Evolutionary conservation across 2,113 vertebrate species (phyloP).

Genomic region (Erythrocercus mccallii): DNA sequence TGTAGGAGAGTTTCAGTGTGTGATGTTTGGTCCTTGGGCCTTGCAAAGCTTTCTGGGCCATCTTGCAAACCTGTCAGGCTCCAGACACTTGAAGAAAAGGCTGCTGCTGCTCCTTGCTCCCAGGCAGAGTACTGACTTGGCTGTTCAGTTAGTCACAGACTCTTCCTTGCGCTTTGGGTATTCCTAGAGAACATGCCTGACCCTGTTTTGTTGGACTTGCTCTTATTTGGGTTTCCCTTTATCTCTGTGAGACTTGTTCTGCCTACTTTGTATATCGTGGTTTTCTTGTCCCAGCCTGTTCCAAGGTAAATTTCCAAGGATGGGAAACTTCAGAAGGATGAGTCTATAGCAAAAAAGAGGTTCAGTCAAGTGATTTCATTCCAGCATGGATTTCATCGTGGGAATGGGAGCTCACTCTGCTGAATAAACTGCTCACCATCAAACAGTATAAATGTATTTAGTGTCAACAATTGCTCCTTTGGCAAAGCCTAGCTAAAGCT

Average conservation of each 20-base stretch:
- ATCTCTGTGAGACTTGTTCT: constrained; percentile 17
- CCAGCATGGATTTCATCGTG: constrained; percentile 12
- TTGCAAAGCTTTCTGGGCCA: neutral
- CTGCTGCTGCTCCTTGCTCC: neutral
- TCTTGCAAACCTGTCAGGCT: neutral
- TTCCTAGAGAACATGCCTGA: constrained; percentile 48
- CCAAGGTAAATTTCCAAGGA: neutral
- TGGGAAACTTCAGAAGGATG: constrained; percentile 45
- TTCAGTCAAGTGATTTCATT: constrained; percentile 26
- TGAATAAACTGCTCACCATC: neutral
- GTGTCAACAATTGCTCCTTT: constrained; percentile 1
- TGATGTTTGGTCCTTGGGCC: neutral
- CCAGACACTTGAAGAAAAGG: neutral
- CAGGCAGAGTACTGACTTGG: neutral
- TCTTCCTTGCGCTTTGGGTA: neutral
- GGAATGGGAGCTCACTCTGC: neutral
- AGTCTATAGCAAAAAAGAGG: neutral
- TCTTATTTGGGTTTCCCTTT: constrained; percentile 55
- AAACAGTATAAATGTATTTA: neutral
- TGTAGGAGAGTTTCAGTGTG: rapidly evolving
- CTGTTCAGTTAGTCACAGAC: neutral
- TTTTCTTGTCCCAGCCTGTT: constrained; percentile 39
- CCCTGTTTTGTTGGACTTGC: neutral
- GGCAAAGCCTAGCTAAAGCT: constrained; percentile 2
- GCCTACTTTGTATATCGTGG: neutral